Percentiles rank a stretch among this genome's conserved stretches.
These are phyloP conservation scores for Rotaria sp. DNA, from an alignment of 2,888 invertebrate genomes.

Conservation along the genomic window DNA sequence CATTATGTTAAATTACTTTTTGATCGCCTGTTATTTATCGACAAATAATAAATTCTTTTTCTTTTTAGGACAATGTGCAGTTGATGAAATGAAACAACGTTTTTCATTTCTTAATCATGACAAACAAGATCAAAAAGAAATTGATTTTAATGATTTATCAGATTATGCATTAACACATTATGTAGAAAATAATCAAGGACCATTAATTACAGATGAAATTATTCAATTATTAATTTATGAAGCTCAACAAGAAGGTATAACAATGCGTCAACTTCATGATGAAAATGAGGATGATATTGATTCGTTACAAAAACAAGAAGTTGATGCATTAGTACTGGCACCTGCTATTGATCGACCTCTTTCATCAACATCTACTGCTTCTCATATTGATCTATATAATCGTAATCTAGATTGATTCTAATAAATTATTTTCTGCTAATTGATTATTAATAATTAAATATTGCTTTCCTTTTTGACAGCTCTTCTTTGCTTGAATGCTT, in stretches of 20 bases:
- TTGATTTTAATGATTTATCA: slow-evolving; percentile 9
- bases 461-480: neutral
- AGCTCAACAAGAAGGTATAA: slow-evolving; percentile 5
- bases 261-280: neutral
- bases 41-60: too few species aligned
- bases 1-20: too few species aligned
- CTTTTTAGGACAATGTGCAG: neutral
- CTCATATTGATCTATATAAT: neutral
- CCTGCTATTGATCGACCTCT: slow-evolving; percentile 4
- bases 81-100: slow-evolving; percentile 1
- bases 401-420: neutral
- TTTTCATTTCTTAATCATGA: neutral
- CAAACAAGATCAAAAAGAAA: neutral
- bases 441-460: neutral
- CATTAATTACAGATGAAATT: slow-evolving; percentile 12
- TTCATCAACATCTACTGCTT: neutral
- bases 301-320: neutral
- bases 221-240: slow-evolving; percentile 25
- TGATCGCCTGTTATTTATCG: too few species aligned
- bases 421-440: neutral
- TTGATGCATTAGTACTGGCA: neutral
- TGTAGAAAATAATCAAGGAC: slow-evolving; percentile 1
- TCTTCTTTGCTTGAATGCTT: neutral
- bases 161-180: slow-evolving; percentile 21
- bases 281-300: neutral